These are phyloP conservation scores for Mionectes olivaceus DNA, from an alignment of 2,797 vertebrate genomes.

Conservation along the genomic window DNA sequence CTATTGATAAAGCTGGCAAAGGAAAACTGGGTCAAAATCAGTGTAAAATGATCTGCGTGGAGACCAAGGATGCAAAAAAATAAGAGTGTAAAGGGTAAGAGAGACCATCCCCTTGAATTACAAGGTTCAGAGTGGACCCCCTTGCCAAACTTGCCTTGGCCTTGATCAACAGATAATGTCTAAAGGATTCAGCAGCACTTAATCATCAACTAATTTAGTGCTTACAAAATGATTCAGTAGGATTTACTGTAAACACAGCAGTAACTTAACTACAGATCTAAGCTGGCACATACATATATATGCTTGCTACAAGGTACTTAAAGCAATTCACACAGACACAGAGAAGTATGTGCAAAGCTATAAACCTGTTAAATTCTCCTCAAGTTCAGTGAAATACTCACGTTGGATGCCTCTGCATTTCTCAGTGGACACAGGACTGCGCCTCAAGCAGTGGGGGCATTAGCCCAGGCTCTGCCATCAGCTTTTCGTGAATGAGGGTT, in stretches of 20 bases:
- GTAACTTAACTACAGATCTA: background rate
- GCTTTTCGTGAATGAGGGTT: background rate
- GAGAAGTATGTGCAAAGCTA: background rate
- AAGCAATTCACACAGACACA: background rate
- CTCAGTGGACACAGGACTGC: background rate
- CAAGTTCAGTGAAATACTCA: background rate
- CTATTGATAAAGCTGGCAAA: background rate
- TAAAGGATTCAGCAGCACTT: background rate
- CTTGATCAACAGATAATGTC: background rate
- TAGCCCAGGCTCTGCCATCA: background rate
- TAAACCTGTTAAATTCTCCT: background rate
- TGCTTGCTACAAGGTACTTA: background rate
- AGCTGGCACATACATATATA: background rate
- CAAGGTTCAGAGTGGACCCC: rapidly evolving
- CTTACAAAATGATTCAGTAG: background rate
- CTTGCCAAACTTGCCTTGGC: background rate
- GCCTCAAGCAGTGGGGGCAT: background rate
- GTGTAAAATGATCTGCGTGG: rapidly evolving
- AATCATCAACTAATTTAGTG: background rate
- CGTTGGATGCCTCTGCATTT: background rate
- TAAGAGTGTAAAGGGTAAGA: background rate
- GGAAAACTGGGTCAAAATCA: background rate
- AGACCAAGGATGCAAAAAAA: background rate
- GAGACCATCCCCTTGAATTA: too few species aligned
- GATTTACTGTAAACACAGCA: background rate